phyloP scores from a whole-genome alignment of 2,113 vertebrate genomes.

The Panthera tigris region DNA sequence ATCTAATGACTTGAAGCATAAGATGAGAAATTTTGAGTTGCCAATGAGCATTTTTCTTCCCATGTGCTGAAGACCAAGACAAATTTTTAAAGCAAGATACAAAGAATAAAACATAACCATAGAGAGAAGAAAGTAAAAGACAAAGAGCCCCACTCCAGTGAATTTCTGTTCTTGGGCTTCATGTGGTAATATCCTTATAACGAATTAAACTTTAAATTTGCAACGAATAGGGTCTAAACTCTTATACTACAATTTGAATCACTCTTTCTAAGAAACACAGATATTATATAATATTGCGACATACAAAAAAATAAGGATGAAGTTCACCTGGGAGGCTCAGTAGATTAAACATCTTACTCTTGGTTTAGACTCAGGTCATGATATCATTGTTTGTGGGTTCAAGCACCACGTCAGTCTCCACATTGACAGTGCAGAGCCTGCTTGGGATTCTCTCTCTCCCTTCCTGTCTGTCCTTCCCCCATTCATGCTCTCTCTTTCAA shows the following conservation, averaged over 20 bases:
- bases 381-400: no score
- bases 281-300: not conserved
- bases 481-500: no score
- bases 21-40: not conserved
- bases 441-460: no score
- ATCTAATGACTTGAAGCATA: not conserved
- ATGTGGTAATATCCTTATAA: not conserved
- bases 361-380: no score
- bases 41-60: not conserved
- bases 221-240: not conserved
- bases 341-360: no score
- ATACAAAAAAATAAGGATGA: not conserved
- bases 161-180: not conserved
- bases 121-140: not conserved
- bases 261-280: not conserved
- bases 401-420: no score
- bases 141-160: not conserved
- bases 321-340: no score
- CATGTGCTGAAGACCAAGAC: not conserved
- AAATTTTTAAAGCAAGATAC: not conserved
- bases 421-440: no score
- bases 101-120: not conserved
- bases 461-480: no score
- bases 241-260: not conserved
- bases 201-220: constrained; percentile 40